Evolutionary conservation across 1,140 invertebrate genomes (phyloP), one percentile per base, ranked within the genome.

Genomic region (Heliconius himera): DNA sequence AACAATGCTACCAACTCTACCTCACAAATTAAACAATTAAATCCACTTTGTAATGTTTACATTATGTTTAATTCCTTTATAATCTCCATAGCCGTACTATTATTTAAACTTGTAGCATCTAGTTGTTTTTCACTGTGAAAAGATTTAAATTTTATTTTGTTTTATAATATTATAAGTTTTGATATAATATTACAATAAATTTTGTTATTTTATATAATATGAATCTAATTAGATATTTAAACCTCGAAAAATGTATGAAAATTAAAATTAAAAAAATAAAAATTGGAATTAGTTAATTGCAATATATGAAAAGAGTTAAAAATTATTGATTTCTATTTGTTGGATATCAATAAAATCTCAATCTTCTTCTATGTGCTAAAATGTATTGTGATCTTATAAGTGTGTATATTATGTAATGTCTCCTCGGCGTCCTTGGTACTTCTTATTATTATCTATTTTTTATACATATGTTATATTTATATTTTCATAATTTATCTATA

Each of bases 1-100:
- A 66, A 29, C 60, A 66, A 29, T 66, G 60, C 26, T 66, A 66
- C 60, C 60, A 66, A 66, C 60, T 26, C 60, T 66, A 66, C 60
- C 60, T 66, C 60, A 66, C 60, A 66, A 66, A 66, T 66, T 66
- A 66, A 66, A 29, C 26, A 66, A 66, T 66, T 16, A 22, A 66
- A 66, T 29, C 13, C 60, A 46, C 41, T 46, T 46, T 46, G 16
- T 16, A 41, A 41, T 46, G 41, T 16, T 46, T 46, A 13, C 3
- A 66, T 16, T 29, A 29, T 29, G 3, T 22, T 56, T 56, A 56
- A 56, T 51, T 51, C 49, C 18, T 20, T 20, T 46, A 46, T 46
- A 46, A 16, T 46, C 41, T 16, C 41, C 41, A 46, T 46, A 4
- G 41, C 41, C 13, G 8, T 36, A 36, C 33, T 36, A 46, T 16